Evolutionary conservation across 2,113 vertebrate species (phyloP).

Genomic region (Eleginops maclovinus): DNA sequence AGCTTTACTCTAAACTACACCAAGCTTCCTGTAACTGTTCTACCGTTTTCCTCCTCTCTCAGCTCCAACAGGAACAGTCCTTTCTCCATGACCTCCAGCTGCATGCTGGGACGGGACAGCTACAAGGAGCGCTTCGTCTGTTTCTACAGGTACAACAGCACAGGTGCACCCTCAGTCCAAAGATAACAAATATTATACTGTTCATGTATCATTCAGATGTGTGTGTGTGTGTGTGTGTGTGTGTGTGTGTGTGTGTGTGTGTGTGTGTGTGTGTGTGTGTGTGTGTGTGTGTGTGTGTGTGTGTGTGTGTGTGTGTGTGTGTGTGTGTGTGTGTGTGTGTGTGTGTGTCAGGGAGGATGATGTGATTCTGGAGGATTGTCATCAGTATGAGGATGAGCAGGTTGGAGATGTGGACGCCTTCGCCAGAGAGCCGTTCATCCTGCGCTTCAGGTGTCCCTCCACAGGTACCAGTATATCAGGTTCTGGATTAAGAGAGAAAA

Average conservation of each 20-base stretch:
- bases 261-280: no score
- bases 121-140: conserved; percentile 78
- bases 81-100: conserved; percentile 55
- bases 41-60: neutral
- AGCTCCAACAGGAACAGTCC: neutral
- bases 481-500: no score
- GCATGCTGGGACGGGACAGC: conserved; percentile 54
- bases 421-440: conserved; percentile 71
- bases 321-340: neutral
- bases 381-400: conserved; percentile 74
- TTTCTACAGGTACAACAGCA: conserved; percentile 69
- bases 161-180: neutral
- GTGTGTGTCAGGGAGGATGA: conserved; percentile 60
- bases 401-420: conserved; percentile 73
- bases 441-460: conserved; percentile 58
- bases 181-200: no score
- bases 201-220: neutral
- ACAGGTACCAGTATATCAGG: no score
- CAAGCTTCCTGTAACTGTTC: no score
- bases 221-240: no score
- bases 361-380: conserved; percentile 7
- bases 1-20: no score
- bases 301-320: neutral
- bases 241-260: neutral
- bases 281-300: neutral